Evolutionary conservation across 2,113 vertebrate genomes (phyloP).

Genomic region (Eulemur rufifrons): DNA sequence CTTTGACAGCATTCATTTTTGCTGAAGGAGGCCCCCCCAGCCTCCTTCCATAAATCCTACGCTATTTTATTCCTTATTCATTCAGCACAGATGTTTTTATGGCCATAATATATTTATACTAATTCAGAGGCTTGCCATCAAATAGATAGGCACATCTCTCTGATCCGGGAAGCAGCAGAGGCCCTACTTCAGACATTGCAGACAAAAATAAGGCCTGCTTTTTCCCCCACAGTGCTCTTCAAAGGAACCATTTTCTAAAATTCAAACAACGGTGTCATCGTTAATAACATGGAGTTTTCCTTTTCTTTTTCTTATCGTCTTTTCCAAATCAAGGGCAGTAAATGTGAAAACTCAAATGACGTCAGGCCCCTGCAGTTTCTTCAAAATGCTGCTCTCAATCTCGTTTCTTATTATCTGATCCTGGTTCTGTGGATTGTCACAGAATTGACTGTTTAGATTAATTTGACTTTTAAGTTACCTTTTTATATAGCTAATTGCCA

Average conservation of each 20-base stretch:
- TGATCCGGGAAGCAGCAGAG: not conserved
- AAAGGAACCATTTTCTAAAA: conserved; percentile 55
- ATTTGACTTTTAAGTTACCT: conserved; percentile 11
- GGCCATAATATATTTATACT: not conserved
- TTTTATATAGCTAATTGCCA: conserved; percentile 52
- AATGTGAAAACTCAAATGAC: not conserved
- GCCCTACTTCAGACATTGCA: not conserved
- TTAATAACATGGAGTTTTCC: conserved; percentile 43
- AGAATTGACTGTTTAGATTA: conserved; percentile 36
- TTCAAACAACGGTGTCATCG: conserved; percentile 31
- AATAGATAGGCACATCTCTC: not conserved
- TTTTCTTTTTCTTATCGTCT: not conserved
- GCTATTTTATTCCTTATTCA: conserved; percentile 41
- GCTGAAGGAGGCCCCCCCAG: not conserved
- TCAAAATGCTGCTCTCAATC: not conserved
- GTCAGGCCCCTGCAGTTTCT: not conserved
- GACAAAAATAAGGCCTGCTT: not conserved
- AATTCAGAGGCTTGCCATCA: conserved; percentile 39
- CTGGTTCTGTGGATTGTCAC: not conserved
- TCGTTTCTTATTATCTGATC: not conserved
- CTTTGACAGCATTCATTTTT: conserved; percentile 1
- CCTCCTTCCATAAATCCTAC: not conserved
- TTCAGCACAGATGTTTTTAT: conserved; percentile 21
- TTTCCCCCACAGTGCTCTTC: not conserved
- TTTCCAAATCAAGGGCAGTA: conserved; percentile 49